These are phyloP conservation scores for Machimus atricapillus DNA, from an alignment of 2,888 invertebrate genomes.

Conservation along the genomic window DNA sequence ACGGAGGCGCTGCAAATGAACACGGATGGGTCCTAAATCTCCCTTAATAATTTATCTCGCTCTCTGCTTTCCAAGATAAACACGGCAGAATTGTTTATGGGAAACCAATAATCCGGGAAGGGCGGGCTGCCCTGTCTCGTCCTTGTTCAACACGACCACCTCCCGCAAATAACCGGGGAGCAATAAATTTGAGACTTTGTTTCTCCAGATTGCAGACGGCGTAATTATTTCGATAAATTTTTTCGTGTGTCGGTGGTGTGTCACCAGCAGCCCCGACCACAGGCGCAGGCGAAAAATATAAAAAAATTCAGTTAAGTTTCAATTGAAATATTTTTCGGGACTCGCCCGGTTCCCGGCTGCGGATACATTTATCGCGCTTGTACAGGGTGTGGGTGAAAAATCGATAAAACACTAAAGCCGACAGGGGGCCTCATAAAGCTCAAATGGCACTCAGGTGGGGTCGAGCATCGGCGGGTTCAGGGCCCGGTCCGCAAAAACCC, in stretches of 20 bases:
- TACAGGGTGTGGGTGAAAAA: background rate
- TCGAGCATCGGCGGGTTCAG: background rate
- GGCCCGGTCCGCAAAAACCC: background rate
- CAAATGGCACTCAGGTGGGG: background rate
- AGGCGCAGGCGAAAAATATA: background rate
- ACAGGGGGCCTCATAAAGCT: conserved; percentile 21
- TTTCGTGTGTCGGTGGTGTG: background rate
- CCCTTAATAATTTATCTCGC: conserved; percentile 11
- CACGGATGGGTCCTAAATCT: background rate
- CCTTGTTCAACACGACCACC: background rate
- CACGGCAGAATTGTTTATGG: conserved; percentile 11
- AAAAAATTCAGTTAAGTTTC: background rate
- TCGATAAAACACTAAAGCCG: conserved; percentile 30
- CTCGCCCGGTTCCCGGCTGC: background rate
- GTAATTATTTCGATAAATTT: background rate
- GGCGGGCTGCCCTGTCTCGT: background rate
- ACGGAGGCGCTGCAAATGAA: background rate
- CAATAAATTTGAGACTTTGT: background rate
- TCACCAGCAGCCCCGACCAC: background rate
- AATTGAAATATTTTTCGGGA: conserved; percentile 15
- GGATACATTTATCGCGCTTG: conserved; percentile 33
- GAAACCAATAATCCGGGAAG: conserved; percentile 9
- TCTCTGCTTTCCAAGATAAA: background rate
- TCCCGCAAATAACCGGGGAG: background rate
- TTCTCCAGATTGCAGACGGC: background rate